Percentiles rank a stretch among this genome's conserved stretches.
These are phyloP conservation scores for Macroglossus sobrinus DNA, from an alignment of 2,113 vertebrate genomes.

Conservation along the genomic window DNA sequence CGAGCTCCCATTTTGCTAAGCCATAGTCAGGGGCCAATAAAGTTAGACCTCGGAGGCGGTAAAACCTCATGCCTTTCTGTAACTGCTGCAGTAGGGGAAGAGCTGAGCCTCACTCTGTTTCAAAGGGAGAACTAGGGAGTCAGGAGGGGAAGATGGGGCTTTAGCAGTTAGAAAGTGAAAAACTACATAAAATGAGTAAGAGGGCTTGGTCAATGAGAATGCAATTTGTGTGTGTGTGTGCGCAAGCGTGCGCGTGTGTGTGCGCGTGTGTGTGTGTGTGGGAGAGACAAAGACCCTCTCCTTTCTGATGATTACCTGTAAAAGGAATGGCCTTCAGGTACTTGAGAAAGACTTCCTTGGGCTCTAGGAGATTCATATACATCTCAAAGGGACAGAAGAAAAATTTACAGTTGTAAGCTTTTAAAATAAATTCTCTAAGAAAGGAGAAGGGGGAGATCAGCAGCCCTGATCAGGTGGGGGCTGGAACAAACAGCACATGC, in stretches of 20 bases:
- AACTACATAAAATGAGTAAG: not conserved
- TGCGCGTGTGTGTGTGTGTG: too few species aligned
- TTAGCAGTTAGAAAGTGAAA: not conserved
- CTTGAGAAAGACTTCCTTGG: not conserved
- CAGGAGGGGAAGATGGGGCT: not conserved
- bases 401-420: not conserved
- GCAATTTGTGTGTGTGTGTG: not conserved
- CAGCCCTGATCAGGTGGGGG: not conserved
- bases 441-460: not conserved
- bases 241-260: too few species aligned
- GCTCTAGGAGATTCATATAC: not conserved
- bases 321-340: not conserved
- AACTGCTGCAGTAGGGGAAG: not conserved
- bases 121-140: not conserved
- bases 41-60: not conserved
- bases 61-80: not conserved
- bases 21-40: not conserved
- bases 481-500: not conserved
- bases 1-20: not conserved
- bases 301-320: not conserved
- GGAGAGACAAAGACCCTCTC: not conserved
- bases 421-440: not conserved
- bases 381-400: not conserved
- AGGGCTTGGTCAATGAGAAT: not conserved
- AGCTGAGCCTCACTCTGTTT: not conserved